Evolutionary conservation across 2,797 vertebrate genomes (phyloP).

Genomic region (Smutsia gigantea): DNA sequence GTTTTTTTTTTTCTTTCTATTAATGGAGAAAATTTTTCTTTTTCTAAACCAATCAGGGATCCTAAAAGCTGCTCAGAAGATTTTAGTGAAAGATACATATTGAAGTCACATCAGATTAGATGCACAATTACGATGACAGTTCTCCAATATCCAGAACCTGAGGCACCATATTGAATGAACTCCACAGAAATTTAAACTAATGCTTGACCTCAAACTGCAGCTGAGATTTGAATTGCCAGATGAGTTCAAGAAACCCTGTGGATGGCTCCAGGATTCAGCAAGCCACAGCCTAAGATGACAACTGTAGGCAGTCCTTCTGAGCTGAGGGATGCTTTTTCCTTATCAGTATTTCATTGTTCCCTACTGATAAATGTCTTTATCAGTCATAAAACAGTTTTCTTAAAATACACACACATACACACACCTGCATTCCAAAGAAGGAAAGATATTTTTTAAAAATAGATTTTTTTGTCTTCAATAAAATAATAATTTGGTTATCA

Average conservation of each 20-base stretch:
- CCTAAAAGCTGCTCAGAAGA: slow-evolving; percentile 55
- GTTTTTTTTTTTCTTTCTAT: slow-evolving; percentile 42
- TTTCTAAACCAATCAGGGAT: slow-evolving; percentile 67
- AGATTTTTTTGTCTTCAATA: slow-evolving; percentile 74
- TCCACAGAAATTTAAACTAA: slow-evolving; percentile 77
- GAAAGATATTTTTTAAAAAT: slow-evolving; percentile 67
- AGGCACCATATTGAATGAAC: slow-evolving; percentile 68
- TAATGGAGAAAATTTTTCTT: background rate
- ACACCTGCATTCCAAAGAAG: background rate
- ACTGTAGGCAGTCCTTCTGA: slow-evolving; percentile 70
- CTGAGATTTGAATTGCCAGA: slow-evolving; percentile 74
- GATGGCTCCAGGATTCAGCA: slow-evolving; percentile 74
- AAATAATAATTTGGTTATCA: slow-evolving; percentile 73
- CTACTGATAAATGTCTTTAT: slow-evolving; percentile 80
- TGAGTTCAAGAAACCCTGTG: slow-evolving; percentile 79
- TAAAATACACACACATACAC: slow-evolving; percentile 17
- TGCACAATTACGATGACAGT: slow-evolving; percentile 44
- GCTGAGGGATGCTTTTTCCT: slow-evolving; percentile 73
- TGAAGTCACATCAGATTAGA: slow-evolving; percentile 68
- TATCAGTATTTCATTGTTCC: slow-evolving; percentile 81
- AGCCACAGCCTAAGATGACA: slow-evolving; percentile 71
- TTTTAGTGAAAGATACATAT: slow-evolving; percentile 66
- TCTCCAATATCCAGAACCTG: slow-evolving; percentile 62
- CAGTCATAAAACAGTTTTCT: slow-evolving; percentile 64
- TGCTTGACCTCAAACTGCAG: slow-evolving; percentile 76